Evolutionary conservation across 2,888 invertebrate species (phyloP).

Genomic region (Sphinx pinastri): DNA sequence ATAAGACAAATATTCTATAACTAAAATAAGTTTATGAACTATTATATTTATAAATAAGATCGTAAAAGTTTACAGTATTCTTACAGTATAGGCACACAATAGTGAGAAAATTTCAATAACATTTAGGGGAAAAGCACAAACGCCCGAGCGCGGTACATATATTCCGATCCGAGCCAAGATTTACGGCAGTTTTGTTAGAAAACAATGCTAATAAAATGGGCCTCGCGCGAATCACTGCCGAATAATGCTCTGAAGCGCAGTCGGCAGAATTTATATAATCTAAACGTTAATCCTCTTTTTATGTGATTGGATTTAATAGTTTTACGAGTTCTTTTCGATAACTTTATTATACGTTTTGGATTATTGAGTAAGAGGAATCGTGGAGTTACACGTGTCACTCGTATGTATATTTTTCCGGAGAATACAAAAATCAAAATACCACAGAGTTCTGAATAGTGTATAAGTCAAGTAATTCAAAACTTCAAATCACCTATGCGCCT

Average conservation of each 20-base stretch:
- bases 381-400: too few species aligned
- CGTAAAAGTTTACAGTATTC: too few species aligned
- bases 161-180: constrained; percentile 15
- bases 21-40: too few species aligned
- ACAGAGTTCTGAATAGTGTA: too few species aligned
- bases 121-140: not conserved
- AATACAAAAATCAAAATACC: too few species aligned
- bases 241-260: constrained; percentile 8
- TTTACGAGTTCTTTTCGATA: not conserved
- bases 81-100: not conserved
- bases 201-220: constrained; percentile 22
- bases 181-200: constrained; percentile 18
- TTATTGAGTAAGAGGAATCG: not conserved
- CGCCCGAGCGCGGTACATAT: not conserved
- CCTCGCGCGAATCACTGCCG: constrained; percentile 2
- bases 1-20: too few species aligned
- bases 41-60: too few species aligned
- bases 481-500: too few species aligned
- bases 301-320: not conserved
- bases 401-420: too few species aligned
- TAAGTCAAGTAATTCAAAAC: too few species aligned
- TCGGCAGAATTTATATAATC: constrained; percentile 19
- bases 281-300: not conserved
- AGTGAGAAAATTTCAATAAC: not conserved
- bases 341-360: not conserved